Evolutionary conservation across 2,113 vertebrate species (phyloP).

Genomic region (Carlito syrichta): DNA sequence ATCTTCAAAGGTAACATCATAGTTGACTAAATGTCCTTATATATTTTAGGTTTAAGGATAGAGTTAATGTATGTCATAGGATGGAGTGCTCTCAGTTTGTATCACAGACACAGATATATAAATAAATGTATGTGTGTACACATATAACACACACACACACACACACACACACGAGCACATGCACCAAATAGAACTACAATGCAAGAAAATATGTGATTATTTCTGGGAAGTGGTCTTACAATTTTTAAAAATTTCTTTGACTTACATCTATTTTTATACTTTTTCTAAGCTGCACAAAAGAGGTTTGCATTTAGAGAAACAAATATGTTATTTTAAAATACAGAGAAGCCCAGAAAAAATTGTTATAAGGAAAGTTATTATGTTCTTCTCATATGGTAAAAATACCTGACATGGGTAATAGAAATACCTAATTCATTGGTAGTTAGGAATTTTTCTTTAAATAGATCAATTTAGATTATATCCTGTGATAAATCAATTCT

Average conservation of each 20-base stretch:
- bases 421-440: not conserved
- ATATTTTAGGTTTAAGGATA: not conserved
- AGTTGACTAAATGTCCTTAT: not conserved
- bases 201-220: not conserved
- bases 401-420: not conserved
- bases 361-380: not conserved
- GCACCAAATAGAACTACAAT: not conserved
- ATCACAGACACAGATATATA: not conserved
- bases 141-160: not conserved
- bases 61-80: not conserved
- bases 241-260: not conserved
- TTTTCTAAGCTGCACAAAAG: conserved; percentile 25
- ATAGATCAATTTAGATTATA: not conserved
- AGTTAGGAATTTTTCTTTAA: not conserved
- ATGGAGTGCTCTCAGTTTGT: not conserved
- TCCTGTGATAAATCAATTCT: not conserved
- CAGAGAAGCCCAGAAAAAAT: not conserved
- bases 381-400: not conserved
- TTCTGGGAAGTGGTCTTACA: not conserved
- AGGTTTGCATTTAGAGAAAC: not conserved
- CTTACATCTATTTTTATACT: not conserved
- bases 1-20: not conserved
- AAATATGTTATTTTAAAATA: conserved; percentile 30
- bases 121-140: not conserved
- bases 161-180: not conserved